These are phyloP conservation scores for Alouatta palliata DNA, from an alignment of 2,113 vertebrate species.

Conservation along the genomic window DNA sequence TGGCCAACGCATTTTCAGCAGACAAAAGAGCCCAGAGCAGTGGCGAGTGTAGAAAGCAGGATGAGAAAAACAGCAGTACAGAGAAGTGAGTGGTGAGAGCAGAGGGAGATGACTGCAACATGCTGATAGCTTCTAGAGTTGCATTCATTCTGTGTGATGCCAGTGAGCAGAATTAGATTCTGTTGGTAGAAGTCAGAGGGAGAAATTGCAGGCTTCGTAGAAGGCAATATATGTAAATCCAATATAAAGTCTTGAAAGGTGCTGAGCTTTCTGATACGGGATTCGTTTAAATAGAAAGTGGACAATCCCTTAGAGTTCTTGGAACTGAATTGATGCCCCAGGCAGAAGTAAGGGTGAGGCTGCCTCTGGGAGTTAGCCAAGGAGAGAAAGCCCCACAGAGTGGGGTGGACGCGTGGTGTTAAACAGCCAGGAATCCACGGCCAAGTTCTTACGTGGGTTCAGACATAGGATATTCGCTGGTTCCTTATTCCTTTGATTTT, in stretches of 20 bases:
- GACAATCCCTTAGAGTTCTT: not conserved
- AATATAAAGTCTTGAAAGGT: not conserved
- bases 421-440: not conserved
- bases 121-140: not conserved
- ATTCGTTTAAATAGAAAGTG: not conserved
- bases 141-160: not conserved
- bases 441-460: not conserved
- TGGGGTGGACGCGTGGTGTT: accelerated
- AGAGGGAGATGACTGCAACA: not conserved
- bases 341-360: not conserved
- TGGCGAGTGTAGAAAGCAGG: not conserved
- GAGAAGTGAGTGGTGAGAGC: not conserved
- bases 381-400: not conserved
- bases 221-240: not conserved
- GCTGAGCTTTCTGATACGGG: not conserved
- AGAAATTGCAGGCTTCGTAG: not conserved
- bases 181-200: not conserved
- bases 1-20: not conserved
- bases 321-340: not conserved
- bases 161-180: not conserved
- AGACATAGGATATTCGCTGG: not conserved
- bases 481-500: not conserved
- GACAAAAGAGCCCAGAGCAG: not conserved
- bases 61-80: not conserved
- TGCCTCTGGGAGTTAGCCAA: not conserved